phyloP scores from a whole-genome alignment of 2,113 vertebrate species.

The Oncorhynchus tshawytscha region DNA sequence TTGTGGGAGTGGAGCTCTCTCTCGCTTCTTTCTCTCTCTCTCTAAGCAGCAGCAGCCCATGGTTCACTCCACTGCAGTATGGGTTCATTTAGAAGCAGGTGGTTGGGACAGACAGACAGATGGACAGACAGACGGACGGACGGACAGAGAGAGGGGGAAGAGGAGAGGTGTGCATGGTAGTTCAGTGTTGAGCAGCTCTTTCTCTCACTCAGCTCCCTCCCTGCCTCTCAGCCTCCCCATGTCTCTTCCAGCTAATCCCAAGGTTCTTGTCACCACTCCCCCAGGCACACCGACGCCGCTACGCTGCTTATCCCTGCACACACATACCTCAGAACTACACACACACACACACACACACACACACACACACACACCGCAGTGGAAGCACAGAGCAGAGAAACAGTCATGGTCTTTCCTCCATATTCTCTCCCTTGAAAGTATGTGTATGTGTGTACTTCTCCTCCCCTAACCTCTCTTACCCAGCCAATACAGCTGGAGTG shows the following conservation, averaged over 20 bases:
- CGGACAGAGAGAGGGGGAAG: background rate
- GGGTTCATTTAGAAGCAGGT: background rate
- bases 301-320: conserved; percentile 11
- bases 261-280: conserved; percentile 4
- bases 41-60: background rate
- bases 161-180: background rate
- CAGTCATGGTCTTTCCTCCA: background rate
- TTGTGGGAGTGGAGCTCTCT: background rate
- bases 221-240: background rate
- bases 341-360: background rate
- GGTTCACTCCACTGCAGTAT: background rate
- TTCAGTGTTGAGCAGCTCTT: background rate
- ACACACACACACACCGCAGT: background rate
- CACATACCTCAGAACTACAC: background rate
- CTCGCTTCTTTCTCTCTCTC: background rate
- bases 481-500: conserved; percentile 15
- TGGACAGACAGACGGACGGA: too few species aligned
- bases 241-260: background rate
- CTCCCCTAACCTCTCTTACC: background rate
- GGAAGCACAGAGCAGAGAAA: background rate
- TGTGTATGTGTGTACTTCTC: background rate
- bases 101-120: background rate
- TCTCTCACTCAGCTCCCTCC: background rate
- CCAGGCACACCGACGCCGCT: background rate
- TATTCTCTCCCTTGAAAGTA: background rate